phyloP scores from a whole-genome alignment of 2,888 invertebrate genomes.

The Calameuta pallipes region DNA sequence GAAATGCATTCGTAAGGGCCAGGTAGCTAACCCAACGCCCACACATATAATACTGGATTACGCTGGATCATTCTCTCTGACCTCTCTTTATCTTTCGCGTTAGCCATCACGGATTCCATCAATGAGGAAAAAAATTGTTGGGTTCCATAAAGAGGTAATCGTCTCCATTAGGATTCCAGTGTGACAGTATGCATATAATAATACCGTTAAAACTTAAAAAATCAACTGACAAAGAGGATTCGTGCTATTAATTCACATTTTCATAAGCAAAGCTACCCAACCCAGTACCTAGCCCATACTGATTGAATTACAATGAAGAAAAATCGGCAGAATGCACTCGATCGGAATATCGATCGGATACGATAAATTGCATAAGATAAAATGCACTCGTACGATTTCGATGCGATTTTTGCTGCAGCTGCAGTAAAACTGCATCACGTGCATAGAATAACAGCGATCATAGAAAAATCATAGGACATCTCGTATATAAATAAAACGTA shows the following conservation, averaged over 20 bases:
- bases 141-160: not conserved
- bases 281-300: not conserved
- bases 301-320: not conserved
- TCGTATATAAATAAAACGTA: not conserved
- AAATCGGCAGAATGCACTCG: not conserved
- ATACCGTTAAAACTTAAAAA: not conserved
- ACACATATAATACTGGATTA: not conserved
- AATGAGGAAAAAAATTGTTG: not conserved
- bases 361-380: not conserved
- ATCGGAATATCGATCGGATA: not conserved
- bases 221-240: not conserved
- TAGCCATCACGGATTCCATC: not conserved
- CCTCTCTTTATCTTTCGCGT: not conserved
- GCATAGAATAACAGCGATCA: not conserved
- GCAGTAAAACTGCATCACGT: not conserved
- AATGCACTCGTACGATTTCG: not conserved
- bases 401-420: not conserved
- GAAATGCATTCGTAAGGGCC: not conserved
- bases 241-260: not conserved
- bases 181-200: not conserved
- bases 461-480: not conserved
- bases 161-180: not conserved
- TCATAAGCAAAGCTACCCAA: not conserved
- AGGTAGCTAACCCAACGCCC: not conserved
- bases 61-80: not conserved